phyloP scores from a whole-genome alignment of 2,888 invertebrate species.

The Trichopoda pennipes region DNA sequence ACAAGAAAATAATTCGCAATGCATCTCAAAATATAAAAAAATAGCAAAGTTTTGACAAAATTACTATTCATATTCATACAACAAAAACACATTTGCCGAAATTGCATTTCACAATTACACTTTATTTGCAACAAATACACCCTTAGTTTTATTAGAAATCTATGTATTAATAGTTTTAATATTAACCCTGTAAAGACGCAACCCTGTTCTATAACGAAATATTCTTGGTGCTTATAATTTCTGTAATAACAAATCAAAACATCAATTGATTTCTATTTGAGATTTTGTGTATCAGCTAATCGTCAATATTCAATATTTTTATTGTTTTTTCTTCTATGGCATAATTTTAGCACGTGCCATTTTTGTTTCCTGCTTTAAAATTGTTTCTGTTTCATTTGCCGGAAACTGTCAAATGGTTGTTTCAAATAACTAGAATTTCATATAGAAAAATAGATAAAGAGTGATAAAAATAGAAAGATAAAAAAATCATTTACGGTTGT shows the following conservation, averaged over 20 bases:
- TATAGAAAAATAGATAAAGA: neutral
- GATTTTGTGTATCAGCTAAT: slow-evolving; percentile 33
- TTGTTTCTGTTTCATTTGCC: slow-evolving; percentile 39
- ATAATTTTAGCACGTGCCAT: slow-evolving; percentile 66
- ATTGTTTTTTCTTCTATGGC: slow-evolving; percentile 58
- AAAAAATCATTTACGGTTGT: slow-evolving; percentile 63
- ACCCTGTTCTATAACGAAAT: slow-evolving; percentile 43
- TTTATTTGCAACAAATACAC: slow-evolving; percentile 15
- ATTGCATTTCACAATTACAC: slow-evolving; percentile 40
- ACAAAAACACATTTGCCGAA: slow-evolving; percentile 40
- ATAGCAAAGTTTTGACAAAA: slow-evolving; percentile 58
- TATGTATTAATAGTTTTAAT: neutral
- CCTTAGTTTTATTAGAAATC: neutral
- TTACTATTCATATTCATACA: slow-evolving; percentile 48
- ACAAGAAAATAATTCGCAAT: slow-evolving; percentile 52
- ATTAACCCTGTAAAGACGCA: slow-evolving; percentile 14
- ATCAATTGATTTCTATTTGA: slow-evolving; percentile 57
- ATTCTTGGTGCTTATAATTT: slow-evolving; percentile 42
- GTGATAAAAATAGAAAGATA: neutral
- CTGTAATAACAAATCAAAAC: slow-evolving; percentile 64
- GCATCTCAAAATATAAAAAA: slow-evolving; percentile 53
- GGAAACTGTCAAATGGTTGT: slow-evolving; percentile 64
- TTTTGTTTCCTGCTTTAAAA: slow-evolving; percentile 25
- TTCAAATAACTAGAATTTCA: neutral
- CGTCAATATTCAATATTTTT: slow-evolving; percentile 53